Evolutionary conservation across 92 coral and sea anemone species (phyloP), one percentile per base, ranked within the genome.

Genomic region (Anthopleura xanthogrammica): DNA sequence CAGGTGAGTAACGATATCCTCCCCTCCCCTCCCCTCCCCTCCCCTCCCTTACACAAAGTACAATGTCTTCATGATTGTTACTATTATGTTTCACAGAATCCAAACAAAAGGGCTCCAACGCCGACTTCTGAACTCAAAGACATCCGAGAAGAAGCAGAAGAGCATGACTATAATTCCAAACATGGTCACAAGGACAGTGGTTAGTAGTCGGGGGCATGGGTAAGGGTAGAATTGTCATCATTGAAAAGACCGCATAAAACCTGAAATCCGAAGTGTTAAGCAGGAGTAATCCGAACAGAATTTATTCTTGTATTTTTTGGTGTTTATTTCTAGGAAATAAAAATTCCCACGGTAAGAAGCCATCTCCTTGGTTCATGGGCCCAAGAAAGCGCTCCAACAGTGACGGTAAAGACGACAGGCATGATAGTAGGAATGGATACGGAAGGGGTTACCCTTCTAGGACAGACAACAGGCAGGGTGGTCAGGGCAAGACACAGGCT

Each of bases 81-180:
- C 39, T 41, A 20, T 46, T 60, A 56, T 43, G 70, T 3, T 11
- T 52, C 62, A 16, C 77, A 90, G 90, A 87, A 82, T 84, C 16
- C 93, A 43, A 91, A 83, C 82, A 88, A 92, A 19, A 89, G 98
- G 12, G 87, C 98, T 6, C 76, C 91, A 5, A 93, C 97, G 10
- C 97, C 97, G 4, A 93, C 98, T 5, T 73, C 98, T n/a, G 98
- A 93, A 16, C 85, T 93, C 29, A 87, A 89, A 83, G 98, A 82
- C 41, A 93, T 93, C 58, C 85, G 85, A 40, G 97, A 91, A 87
- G 98, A 91, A 75, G 82, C 89, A n/a, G 98, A 93, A 70, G 95
- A 93, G 64, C 87, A 91, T 12, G 89, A 72, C 36, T 60, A 76
- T 52, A 66, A 41, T 12, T 78, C 70, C 36, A 57, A 66, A 5